Conservation (phyloP, 2,113 vertebrate genomes). For the Phalacrocorax pelagicus region DNA sequence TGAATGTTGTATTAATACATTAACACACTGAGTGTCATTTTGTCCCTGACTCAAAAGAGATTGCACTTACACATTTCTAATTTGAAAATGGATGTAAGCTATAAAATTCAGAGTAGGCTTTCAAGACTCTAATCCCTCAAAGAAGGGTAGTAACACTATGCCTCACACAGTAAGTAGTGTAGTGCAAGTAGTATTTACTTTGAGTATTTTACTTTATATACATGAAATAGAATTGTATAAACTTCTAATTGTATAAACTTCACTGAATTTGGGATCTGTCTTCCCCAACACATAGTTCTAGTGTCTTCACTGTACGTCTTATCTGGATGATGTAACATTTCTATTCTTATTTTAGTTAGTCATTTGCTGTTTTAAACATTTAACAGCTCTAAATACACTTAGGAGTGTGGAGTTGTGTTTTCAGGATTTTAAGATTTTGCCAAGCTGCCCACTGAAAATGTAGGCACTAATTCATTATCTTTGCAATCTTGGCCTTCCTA, state of each 20-base stretch:
- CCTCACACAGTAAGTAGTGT: neutral
- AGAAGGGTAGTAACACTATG: neutral
- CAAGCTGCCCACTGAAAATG: neutral
- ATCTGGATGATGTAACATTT: neutral
- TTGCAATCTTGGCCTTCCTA: neutral
- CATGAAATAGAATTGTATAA: neutral
- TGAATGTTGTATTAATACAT: neutral
- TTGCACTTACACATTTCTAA: neutral
- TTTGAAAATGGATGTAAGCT: neutral
- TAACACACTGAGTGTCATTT: neutral
- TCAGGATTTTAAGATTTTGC: neutral
- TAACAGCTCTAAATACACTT: neutral
- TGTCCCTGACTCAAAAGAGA: neutral
- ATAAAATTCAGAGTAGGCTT: slow-evolving; percentile 3
- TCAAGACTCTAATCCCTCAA: neutral
- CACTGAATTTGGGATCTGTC: neutral
- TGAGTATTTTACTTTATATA: neutral
- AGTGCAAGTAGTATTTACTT: neutral
- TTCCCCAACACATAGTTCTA: neutral
- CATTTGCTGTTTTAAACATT: slow-evolving; percentile 7
- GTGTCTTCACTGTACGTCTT: neutral
- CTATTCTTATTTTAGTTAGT: neutral
- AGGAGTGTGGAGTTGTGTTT: neutral
- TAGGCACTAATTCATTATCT: neutral
- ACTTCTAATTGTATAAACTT: neutral